Base-by-base conservation (phyloP, 1,140 invertebrate species). In the Zophobas atratus region DNA sequence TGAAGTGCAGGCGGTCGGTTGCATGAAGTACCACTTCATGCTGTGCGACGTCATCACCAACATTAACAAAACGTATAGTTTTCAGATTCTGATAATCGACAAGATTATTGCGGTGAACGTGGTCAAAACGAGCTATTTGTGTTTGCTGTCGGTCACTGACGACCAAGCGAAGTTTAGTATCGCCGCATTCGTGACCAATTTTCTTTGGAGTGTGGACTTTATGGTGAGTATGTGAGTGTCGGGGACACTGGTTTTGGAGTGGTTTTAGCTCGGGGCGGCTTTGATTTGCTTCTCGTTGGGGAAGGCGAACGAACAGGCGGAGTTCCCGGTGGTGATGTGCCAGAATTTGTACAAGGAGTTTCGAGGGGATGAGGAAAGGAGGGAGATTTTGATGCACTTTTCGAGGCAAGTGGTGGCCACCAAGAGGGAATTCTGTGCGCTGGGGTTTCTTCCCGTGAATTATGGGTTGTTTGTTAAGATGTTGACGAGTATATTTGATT, bases 371-470 rank as follows among this genome's bases (percentile, higher is more conserved):
- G 20, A 20, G 20, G 20, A 20, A 20, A 20, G 20, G 20, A 20
- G 1, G 3, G 53, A 55, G 6, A 55, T 55, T 55, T 33, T 55
- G 1, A n/a, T 1, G 1, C 53, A 55, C 2, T 55, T 55, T 55
- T 8, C 53, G 4, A 55, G 35, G 6, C 53, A 55, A 55, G 53
- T 55, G 53, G 53, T 55, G 33, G 20, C 6, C 1, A 34, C 53
- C 6, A 33, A 34, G 6, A 20, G 32, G 0, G 53, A 55, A 6
- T 55, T 55, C 35, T 34, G 35, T 5, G 33, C 32, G 33, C 35
- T 55, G 53, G 53, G 53, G n/a, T 55, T 55, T 33, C 20, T 55
- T 33, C 53, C 53, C 2, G 53, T 55, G 8, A 55, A 55, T 55
- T 55, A 55, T 55, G 53, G 53, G 6, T 55, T 34, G 0, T 55